phyloP scores from a whole-genome alignment of 1,140 invertebrate genomes.

The Heterodera schachtii region DNA sequence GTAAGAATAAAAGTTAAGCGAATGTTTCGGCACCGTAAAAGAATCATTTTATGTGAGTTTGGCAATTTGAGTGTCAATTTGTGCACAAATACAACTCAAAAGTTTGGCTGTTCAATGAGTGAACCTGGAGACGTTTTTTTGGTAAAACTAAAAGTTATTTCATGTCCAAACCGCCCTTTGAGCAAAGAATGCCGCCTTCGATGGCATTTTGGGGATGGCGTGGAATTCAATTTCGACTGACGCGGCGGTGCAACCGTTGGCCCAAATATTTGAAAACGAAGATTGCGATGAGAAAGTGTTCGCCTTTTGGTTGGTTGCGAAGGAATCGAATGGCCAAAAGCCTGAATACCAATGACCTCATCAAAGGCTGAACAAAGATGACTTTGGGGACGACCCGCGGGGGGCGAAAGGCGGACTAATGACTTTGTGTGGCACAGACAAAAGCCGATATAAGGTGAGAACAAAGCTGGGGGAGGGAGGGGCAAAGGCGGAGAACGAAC shows the following conservation, averaged over 20 bases:
- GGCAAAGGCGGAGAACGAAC: too few species aligned
- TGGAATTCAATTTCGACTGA: slow-evolving; percentile 79
- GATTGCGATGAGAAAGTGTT: slow-evolving; percentile 80
- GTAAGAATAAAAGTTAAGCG: slow-evolving; percentile 35
- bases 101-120: slow-evolving; percentile 94
- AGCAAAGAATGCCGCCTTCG: slow-evolving; percentile 81
- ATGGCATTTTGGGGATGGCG: slow-evolving; percentile 91
- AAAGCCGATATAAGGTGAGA: slow-evolving; percentile 59
- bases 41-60: background rate
- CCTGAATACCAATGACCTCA: background rate
- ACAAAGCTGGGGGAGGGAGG: too few species aligned
- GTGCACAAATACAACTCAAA: slow-evolving; percentile 71
- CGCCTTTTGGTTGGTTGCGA: slow-evolving; percentile 82
- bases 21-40: too few species aligned
- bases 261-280: slow-evolving; percentile 90
- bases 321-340: background rate
- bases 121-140: slow-evolving; percentile 86
- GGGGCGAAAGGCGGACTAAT: slow-evolving; percentile 63
- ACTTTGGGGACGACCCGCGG: slow-evolving; percentile 66
- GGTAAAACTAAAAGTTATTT: slow-evolving; percentile 60
- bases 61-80: slow-evolving; percentile 15
- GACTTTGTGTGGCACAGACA: slow-evolving; percentile 66
- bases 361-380: slow-evolving; percentile 14
- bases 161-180: background rate
- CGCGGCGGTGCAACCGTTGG: slow-evolving; percentile 70